These are phyloP conservation scores for Aleiodes alternator DNA, from an alignment of 2,888 invertebrate genomes.

Conservation along the genomic window DNA sequence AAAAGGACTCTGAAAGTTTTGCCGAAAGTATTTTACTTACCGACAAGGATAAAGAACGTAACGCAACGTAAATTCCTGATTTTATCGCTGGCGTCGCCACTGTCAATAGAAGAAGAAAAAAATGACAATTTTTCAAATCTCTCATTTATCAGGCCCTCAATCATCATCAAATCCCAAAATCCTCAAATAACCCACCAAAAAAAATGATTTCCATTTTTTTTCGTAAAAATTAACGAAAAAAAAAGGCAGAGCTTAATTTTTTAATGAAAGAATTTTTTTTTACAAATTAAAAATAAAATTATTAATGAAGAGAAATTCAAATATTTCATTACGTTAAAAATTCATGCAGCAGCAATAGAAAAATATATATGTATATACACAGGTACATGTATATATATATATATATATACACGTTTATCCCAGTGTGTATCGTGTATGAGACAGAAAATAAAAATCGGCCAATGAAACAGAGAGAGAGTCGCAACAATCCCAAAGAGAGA, in stretches of 20 bases:
- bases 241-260: too few species aligned
- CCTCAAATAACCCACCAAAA: too few species aligned
- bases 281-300: too few species aligned
- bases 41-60: constrained; percentile 55
- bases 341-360: not conserved
- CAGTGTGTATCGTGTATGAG: constrained; percentile 1
- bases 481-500: not conserved
- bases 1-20: constrained; percentile 6
- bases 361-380: not conserved
- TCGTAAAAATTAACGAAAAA: too few species aligned
- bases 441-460: constrained; percentile 25
- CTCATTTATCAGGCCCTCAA: not conserved
- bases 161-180: too few species aligned
- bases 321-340: too few species aligned
- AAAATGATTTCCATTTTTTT: too few species aligned
- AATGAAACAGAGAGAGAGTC: constrained; percentile 14
- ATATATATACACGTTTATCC: too few species aligned
- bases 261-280: too few species aligned
- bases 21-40: constrained; percentile 61
- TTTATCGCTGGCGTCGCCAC: constrained; percentile 65
- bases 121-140: not conserved
- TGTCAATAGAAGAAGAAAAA: constrained; percentile 49
- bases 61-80: constrained; percentile 56
- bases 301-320: too few species aligned
- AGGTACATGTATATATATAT: too few species aligned